Conservation (phyloP, 1,140 invertebrate species). For the Lepidurus packardi region DNA sequence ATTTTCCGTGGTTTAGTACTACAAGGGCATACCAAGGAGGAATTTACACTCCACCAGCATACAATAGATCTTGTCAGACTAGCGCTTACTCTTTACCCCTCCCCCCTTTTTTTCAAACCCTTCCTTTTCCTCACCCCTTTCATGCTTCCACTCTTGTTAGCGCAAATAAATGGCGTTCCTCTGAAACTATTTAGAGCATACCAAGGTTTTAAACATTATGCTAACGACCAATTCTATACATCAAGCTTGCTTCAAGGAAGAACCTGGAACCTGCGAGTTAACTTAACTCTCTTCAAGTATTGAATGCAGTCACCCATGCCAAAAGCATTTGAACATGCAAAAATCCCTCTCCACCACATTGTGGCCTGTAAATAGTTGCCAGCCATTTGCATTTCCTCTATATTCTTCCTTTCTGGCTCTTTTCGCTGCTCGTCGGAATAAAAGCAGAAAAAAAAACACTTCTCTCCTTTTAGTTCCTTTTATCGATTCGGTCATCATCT, state of each 20-base stretch:
- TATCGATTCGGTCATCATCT: constrained; percentile 10
- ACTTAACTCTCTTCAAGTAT: not conserved
- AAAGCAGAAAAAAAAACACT: not conserved
- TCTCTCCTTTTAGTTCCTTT: not conserved
- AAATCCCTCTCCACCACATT: constrained; percentile 15
- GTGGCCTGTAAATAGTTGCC: constrained; percentile 18
- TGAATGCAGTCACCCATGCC: constrained; percentile 4
- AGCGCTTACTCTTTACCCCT: not conserved
- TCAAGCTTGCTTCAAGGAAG: not conserved
- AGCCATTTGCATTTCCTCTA: not conserved
- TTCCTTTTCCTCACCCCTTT: not conserved
- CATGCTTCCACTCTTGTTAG: constrained; percentile 10
- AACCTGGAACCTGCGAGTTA: not conserved
- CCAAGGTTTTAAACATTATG: constrained; percentile 10
- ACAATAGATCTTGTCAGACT: constrained; percentile 8
- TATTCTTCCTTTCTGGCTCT: not conserved
- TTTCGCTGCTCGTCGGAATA: not conserved
- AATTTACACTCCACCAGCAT: constrained; percentile 19
- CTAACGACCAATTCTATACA: constrained; percentile 19
- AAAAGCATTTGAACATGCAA: constrained; percentile 16
- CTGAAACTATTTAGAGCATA: constrained; percentile 11
- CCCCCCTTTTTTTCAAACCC: not conserved
- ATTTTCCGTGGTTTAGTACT: not conserved
- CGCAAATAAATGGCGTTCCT: constrained; percentile 6
- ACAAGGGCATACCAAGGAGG: not conserved